Percentiles rank a stretch among this genome's conserved stretches.
These are phyloP conservation scores for Piezodorus guildinii DNA, from an alignment of 1,140 invertebrate genomes.

Conservation along the genomic window DNA sequence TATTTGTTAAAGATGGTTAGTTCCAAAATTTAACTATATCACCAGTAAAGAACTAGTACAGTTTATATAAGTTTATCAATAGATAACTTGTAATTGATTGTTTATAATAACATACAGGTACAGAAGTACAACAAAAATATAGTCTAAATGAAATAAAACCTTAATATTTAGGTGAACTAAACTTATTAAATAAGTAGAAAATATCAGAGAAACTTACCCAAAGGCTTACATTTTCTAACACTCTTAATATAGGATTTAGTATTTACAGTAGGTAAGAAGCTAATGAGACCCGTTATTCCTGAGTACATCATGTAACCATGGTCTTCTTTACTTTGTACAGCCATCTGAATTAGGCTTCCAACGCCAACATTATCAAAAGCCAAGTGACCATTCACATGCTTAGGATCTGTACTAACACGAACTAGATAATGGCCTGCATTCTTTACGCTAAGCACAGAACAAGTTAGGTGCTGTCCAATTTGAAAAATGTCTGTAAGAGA, in stretches of 20 bases:
- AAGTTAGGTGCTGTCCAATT: background rate
- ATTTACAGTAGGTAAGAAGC: background rate
- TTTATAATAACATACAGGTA: no score
- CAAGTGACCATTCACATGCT: background rate
- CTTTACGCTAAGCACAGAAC: background rate
- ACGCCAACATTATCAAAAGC: background rate
- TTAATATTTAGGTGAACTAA: no score
- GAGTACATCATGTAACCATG: conserved; percentile 4
- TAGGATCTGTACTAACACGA: background rate
- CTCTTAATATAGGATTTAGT: background rate
- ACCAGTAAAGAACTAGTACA: no score
- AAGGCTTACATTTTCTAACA: background rate
- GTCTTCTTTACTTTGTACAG: conserved; percentile 1
- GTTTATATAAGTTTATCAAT: no score
- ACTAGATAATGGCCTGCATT: conserved; percentile 1
- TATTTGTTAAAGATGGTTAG: no score
- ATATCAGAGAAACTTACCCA: background rate
- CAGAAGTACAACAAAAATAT: no score
- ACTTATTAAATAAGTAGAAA: background rate
- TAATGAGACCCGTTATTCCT: conserved; percentile 1
- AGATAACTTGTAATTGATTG: no score
- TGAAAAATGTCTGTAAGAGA: background rate
- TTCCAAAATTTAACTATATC: no score
- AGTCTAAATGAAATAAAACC: no score
- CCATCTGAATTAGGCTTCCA: background rate